Base-by-base conservation (phyloP, 2,113 vertebrate genomes). In the Lasiurus borealis region DNA sequence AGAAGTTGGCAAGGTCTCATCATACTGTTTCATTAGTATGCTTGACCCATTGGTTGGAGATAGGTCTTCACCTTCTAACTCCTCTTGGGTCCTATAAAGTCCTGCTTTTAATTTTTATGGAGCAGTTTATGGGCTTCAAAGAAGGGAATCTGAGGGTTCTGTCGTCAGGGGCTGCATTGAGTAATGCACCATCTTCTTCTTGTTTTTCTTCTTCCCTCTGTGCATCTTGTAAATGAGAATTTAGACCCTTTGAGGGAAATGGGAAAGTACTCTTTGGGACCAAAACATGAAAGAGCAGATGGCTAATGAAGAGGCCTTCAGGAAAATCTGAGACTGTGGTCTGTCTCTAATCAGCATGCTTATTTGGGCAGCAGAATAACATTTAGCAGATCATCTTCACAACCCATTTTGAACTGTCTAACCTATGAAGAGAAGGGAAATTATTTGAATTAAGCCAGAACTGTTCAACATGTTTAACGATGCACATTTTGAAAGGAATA, bases 101-200 rank as follows among this genome's bases (percentile, higher is more conserved):
- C 88, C 96, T 0, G 29, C 97, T 96, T 95, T 95, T 90, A 93
- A 93, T 97, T 97, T 97, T 96, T 97, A 97, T 85, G 95, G 92
- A 95, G 92, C 19, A 91, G 57, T 97, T 97, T 97, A 96, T 75
- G 1, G 90, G 96, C 73, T 89, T 52, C 50, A 14, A 89, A 92
- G 54, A 54, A n/a, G 25, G 64, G 44, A 66, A 85, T 48, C 54
- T 40, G 21, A 44, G 69, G 71, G 9, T 64, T 88, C 82, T 96
- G 92, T 97, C 90, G 96, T 97, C 96, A 97, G 62, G 96, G 92
- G 75, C 57, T 73, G 29, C 88, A 68, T 8, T 86, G 85, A 96
- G 78, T 82, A 90, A 96, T 95, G 93, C 95, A 77, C 69, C 84
- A 68, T 93, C 90, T 62, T 95, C 59, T 75, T 71, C 66, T 90